Evolutionary conservation across 2,888 invertebrate genomes (phyloP).

Genomic region (Coecobrya sp.): DNA sequence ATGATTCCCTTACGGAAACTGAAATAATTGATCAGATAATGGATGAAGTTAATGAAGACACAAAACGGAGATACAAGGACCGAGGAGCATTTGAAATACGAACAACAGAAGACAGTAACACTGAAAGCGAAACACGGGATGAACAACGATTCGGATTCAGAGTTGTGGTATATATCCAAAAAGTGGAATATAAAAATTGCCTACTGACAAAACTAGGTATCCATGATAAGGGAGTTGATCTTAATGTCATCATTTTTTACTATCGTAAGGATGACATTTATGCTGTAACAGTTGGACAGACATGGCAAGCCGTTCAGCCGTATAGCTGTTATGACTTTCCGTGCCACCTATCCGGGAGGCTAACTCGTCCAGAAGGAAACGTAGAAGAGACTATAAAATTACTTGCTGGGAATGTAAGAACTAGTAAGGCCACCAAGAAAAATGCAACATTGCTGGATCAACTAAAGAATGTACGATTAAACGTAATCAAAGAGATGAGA

Average conservation of each 20-base stretch:
- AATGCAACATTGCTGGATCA: constrained; percentile 36
- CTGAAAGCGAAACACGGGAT: neutral
- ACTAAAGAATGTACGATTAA: neutral
- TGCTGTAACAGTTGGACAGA: neutral
- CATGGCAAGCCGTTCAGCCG: constrained; percentile 34
- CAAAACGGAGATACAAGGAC: neutral
- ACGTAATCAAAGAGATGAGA: constrained; percentile 13
- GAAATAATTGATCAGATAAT: constrained; percentile 28
- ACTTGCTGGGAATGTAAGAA: neutral
- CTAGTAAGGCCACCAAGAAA: constrained; percentile 6
- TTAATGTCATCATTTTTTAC: constrained; percentile 37
- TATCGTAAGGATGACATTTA: constrained; percentile 16
- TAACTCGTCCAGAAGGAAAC: constrained; percentile 28
- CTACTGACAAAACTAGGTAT: constrained; percentile 14
- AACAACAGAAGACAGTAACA: neutral
- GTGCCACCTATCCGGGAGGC: constrained; percentile 27
- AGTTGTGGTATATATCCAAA: constrained; percentile 12
- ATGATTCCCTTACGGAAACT: neutral
- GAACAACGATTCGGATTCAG: neutral
- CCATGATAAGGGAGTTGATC: neutral
- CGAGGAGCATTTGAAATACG: neutral
- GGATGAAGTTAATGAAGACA: constrained; percentile 34
- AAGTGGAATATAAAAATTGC: neutral
- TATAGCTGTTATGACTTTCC: constrained; percentile 53
- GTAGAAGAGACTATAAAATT: constrained; percentile 6